Percentiles rank a stretch among this genome's conserved stretches.
These are phyloP conservation scores for Argentina silus DNA, from an alignment of 2,797 vertebrate species.

Conservation along the genomic window DNA sequence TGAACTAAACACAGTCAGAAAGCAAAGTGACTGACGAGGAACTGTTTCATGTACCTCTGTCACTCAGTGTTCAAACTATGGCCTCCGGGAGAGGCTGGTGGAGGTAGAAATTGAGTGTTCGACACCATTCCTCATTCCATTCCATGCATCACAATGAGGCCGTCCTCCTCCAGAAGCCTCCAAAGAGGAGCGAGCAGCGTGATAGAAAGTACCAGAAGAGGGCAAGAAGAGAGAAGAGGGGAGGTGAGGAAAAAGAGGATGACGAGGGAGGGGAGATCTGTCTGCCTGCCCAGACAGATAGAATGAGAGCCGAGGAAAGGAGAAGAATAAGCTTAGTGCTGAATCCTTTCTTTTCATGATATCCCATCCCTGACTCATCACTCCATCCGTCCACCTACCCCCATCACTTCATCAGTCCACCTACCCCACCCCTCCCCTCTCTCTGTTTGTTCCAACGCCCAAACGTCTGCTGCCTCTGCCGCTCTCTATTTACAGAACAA, in stretches of 20 bases:
- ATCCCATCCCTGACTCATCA: constrained; percentile 71
- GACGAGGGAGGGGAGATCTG: constrained; percentile 38
- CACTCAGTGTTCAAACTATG: no score
- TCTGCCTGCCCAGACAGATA: constrained; percentile 4
- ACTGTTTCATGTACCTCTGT: no score
- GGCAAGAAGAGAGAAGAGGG: constrained; percentile 35
- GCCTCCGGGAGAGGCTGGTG: no score
- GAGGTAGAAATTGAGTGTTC: no score
- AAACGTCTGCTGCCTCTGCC: constrained; percentile 2
- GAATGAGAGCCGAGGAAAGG: neutral
- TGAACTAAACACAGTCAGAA: no score
- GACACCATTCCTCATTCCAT: no score
- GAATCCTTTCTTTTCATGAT: constrained; percentile 63
- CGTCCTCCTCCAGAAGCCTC: no score
- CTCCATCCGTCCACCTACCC: constrained; percentile 73
- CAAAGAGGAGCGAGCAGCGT: neutral
- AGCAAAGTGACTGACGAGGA: no score
- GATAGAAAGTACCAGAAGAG: constrained; percentile 7
- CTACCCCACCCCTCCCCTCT: constrained; percentile 16
- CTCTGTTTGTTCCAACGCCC: constrained; percentile 10
- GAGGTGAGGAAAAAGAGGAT: constrained; percentile 34
- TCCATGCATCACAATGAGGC: no score
- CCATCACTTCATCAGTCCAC: no score
- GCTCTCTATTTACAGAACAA: constrained; percentile 3
- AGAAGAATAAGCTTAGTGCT: constrained; percentile 58